phyloP scores from a whole-genome alignment of 2,113 vertebrate genomes.

The Collichthys lucidus region DNA sequence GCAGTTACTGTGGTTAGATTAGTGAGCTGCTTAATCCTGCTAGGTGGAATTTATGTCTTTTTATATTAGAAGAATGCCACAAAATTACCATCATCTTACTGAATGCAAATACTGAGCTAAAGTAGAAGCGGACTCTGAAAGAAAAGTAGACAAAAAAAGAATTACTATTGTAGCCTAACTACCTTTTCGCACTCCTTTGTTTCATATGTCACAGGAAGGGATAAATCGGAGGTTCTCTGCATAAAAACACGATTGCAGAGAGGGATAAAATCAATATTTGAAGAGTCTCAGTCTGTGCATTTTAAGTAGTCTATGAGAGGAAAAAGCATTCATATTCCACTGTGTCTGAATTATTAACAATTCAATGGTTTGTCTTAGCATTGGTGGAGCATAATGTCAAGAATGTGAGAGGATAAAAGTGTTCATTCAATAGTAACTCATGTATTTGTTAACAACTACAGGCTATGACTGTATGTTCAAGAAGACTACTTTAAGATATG shows the following conservation, averaged over 20 bases:
- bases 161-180: not conserved
- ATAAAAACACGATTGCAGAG: slow-evolving; percentile 64
- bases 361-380: slow-evolving; percentile 52
- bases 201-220: slow-evolving; percentile 42
- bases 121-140: not conserved
- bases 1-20: slow-evolving; percentile 63
- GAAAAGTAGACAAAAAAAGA: not conserved
- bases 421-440: not conserved
- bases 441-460: slow-evolving; percentile 36
- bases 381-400: slow-evolving; percentile 24
- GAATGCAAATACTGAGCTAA: slow-evolving; percentile 36
- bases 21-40: slow-evolving; percentile 49
- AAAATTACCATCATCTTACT: slow-evolving; percentile 35
- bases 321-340: slow-evolving; percentile 75
- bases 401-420: slow-evolving; percentile 28
- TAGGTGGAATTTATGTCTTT: slow-evolving; percentile 56
- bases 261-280: slow-evolving; percentile 91
- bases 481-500: slow-evolving; percentile 9
- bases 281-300: slow-evolving; percentile 88
- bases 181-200: slow-evolving; percentile 76
- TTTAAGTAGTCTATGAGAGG: slow-evolving; percentile 85
- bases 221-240: slow-evolving; percentile 75
- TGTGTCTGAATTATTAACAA: slow-evolving; percentile 77
- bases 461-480: slow-evolving; percentile 14
- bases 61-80: slow-evolving; percentile 39